Percentiles rank a stretch among this genome's conserved stretches.
Evolutionary conservation across 2,113 vertebrate species (phyloP).

Genomic region (Kobus ellipsiprymnus): DNA sequence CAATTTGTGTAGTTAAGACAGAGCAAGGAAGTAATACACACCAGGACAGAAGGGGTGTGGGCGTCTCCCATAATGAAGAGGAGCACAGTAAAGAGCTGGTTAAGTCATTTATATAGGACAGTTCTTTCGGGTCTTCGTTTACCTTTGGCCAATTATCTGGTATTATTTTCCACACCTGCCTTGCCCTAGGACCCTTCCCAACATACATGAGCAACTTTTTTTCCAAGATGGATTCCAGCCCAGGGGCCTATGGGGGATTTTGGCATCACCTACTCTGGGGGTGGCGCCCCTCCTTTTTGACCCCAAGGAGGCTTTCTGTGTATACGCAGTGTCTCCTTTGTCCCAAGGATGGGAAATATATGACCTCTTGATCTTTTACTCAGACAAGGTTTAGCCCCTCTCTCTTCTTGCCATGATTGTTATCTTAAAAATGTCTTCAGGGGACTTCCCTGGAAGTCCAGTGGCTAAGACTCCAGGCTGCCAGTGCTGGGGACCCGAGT

Average conservation of each 20-base stretch:
- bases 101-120: background rate
- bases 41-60: background rate
- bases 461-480: background rate
- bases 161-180: background rate
- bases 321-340: background rate
- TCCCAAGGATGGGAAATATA: background rate
- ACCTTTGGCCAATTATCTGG: background rate
- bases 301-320: background rate
- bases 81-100: background rate
- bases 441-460: background rate
- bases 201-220: background rate
- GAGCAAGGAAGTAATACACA: background rate
- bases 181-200: background rate
- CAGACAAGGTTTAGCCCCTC: background rate
- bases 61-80: rapidly evolving
- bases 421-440: background rate
- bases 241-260: background rate
- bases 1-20: background rate
- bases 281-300: background rate
- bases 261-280: background rate
- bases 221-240: background rate
- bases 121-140: background rate
- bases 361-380: background rate
- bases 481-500: background rate
- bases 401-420: background rate